Evolutionary conservation across 1,140 invertebrate genomes (phyloP).

Genomic region (Dendroctonus ponderosae): DNA sequence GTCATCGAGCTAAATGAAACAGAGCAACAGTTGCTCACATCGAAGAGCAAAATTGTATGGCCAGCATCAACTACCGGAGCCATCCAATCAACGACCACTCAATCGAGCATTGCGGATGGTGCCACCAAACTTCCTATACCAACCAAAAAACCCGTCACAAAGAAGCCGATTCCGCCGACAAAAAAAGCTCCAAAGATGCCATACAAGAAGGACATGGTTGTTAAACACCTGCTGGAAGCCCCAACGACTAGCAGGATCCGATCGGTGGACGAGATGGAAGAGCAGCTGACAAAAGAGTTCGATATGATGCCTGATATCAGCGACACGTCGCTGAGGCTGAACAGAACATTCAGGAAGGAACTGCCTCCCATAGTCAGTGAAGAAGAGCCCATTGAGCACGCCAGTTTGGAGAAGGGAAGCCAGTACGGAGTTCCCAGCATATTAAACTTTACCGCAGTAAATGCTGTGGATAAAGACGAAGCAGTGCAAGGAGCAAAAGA

Average conservation of each 20-base stretch:
- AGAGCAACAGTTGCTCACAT: conserved; percentile 33
- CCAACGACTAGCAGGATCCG: conserved; percentile 26
- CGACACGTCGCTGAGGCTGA: conserved; percentile 42
- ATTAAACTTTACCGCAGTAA: conserved; percentile 18
- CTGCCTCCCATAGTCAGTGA: conserved; percentile 35
- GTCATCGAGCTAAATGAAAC: conserved; percentile 49
- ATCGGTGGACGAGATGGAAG: conserved; percentile 27
- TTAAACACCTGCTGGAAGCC: not conserved
- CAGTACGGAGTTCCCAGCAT: conserved; percentile 21
- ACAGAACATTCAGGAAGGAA: conserved; percentile 47
- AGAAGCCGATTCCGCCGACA: conserved; percentile 14
- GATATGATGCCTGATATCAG: conserved; percentile 44
- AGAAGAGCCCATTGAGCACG: conserved; percentile 17
- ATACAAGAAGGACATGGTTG: not conserved
- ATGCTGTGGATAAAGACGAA: conserved; percentile 31
- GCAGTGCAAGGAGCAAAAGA: conserved; percentile 12
- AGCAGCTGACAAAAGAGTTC: conserved; percentile 41
- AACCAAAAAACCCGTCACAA: conserved; percentile 11
- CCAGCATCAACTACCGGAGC: conserved; percentile 2
- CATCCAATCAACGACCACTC: conserved; percentile 15
- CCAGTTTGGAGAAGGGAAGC: conserved; percentile 9
- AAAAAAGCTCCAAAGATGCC: conserved; percentile 8
- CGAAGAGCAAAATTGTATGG: conserved; percentile 8
- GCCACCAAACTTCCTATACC: not conserved
- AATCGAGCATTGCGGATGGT: conserved; percentile 7